phyloP scores from a whole-genome alignment of 2,888 invertebrate genomes.

The Punctoribates punctum region DNA sequence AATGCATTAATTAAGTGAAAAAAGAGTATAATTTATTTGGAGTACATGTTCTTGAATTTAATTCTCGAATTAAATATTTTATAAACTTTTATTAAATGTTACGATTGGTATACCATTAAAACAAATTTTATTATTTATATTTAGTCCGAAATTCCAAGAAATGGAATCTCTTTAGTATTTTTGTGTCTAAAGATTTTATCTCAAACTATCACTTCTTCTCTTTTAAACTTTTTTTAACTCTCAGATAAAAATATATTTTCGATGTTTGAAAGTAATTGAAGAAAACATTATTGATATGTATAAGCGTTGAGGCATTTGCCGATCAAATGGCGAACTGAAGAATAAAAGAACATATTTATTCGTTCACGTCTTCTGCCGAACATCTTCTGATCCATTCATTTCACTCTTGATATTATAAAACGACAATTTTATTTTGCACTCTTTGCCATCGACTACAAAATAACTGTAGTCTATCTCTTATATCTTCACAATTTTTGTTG shows the following conservation, averaged over 20 bases:
- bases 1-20: not conserved
- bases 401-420: not conserved
- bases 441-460: not conserved
- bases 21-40: conserved; percentile 16
- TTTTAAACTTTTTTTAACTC: no score
- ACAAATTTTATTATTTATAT: no score
- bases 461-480: conserved; percentile 14
- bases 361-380: not conserved
- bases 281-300: not conserved
- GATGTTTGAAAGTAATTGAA: no score
- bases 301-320: conserved; percentile 8
- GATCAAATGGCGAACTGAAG: not conserved
- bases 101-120: not conserved
- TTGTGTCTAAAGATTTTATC: not conserved
- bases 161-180: no score
- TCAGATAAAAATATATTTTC: no score
- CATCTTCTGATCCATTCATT: conserved; percentile 5
- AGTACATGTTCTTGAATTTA: not conserved
- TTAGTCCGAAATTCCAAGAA: no score
- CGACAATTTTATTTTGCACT: conserved; percentile 28
- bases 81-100: not conserved
- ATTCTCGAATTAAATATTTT: not conserved
- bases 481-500: not conserved
- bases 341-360: not conserved
- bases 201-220: not conserved